Base-by-base conservation (phyloP, 2,113 vertebrate species). In the Vanacampus margaritifer region DNA sequence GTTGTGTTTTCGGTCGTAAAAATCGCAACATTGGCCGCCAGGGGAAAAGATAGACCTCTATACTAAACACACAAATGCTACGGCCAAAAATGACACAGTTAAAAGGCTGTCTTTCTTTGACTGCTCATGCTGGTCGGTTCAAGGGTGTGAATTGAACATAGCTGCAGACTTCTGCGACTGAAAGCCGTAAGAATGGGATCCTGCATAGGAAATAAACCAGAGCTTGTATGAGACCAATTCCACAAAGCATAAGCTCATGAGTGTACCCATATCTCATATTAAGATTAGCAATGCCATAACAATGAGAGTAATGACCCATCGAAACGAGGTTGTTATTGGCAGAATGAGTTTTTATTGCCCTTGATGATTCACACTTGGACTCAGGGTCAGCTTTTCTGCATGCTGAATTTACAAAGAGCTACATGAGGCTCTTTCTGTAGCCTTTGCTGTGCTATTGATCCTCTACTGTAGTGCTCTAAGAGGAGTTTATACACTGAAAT, bases 401-500 rank as follows among this genome's bases (percentile, higher is more conserved):
- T 76, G 68, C 76, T 72, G 77, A 65, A 70, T 85, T 86, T 82
- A 72, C 72, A 80, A 48, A 74, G 66, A 62, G 72, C 79, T 85
- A 81, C 82, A 76, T 75, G 78, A 86, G 85, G 72, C 41, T 85
- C 72, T 80, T 28, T 64, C 75, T 78, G 73, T 68, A 76, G 76
- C 76, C 65, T 65, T 75, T 73, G 75, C 69, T 56, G 74, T 77
- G 64, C 73, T 79, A 90, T 89, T 79, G 82, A 91, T 88, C 84
- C 62, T n/a, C 63, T 60, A 64, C 66, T 76, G 53, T 26, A 75
- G 69, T 77, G 80, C 76, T 72, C 73, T 65, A 73, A 89, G 79
- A 82, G 75, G 69, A 90, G 84, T 86, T 89, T 85, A 86, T 80
- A 76, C 78, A 81, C 84, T 88, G 88, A 87, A 91, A 91, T 89